Evolutionary conservation across 2,797 vertebrate genomes (phyloP), one percentile per base, ranked within the genome.

Genomic region (Falco columbarius): DNA sequence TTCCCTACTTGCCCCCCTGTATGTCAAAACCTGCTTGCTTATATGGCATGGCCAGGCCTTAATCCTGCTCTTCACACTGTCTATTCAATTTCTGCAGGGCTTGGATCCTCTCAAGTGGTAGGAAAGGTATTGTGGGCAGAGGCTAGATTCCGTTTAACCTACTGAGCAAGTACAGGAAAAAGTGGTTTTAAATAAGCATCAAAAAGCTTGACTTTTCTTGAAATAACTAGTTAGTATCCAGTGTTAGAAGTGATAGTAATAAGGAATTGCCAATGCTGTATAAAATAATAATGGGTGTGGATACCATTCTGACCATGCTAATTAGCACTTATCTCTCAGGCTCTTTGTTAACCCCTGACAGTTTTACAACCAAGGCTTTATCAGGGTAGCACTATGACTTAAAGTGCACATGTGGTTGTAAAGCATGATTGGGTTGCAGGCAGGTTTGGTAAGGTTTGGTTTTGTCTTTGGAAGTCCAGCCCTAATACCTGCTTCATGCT

Each of bases 401-500:
- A 34, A 46, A 22, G 42, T 19, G 27, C 24, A 5, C 2, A 0
- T 23, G 61, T n/a, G 58, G 70, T 23, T 72, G 40, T 61, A 20
- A 83, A 68, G 59, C 20, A 4, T 3, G 58, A 8, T 34, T 8
- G 3, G 29, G 20, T 70, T 56, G 32, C 15, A 32, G 76, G 56
- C 67, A 76, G 71, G 85, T 82, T 89, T 81, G 77, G n/a, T 52
- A 24, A 82, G 51, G 55, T 42, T 74, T 73, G 34, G 12, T 89
- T 70, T 23, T 54, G 5, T 34, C 67, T 76, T n/a, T 59, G 75
- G 32, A 38, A 86, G 72, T 70, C 29, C 36, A 63, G 6, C 38
- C 62, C n/a, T 12, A 3, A 0, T 47, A 5, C 0, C 38, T 55
- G 47, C 12, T 44, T 24, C 36, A 2, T 2, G 18, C 9, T 1